These are phyloP conservation scores for Parapristionchus giblindavisi DNA, from an alignment of 2,888 invertebrate species.

Conservation along the genomic window DNA sequence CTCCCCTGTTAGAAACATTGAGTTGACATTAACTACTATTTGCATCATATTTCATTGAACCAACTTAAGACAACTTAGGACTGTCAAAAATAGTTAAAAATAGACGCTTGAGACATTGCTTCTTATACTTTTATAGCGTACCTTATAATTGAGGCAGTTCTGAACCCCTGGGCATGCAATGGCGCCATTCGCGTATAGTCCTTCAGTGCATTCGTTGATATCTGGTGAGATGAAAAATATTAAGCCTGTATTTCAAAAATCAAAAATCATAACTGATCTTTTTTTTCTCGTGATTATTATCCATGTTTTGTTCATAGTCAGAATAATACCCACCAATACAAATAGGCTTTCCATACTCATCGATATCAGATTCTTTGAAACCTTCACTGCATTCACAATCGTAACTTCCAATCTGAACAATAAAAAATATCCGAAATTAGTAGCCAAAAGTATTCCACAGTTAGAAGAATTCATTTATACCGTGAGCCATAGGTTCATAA, in stretches of 20 bases:
- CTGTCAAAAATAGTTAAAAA: too few species aligned
- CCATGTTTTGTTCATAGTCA: neutral
- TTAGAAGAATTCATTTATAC: neutral
- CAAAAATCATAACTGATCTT: too few species aligned
- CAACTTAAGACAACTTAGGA: too few species aligned
- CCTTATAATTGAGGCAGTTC: constrained; percentile 6
- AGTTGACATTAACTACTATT: too few species aligned
- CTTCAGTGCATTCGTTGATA: constrained; percentile 23
- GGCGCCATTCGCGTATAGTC: neutral
- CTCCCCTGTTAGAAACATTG: neutral
- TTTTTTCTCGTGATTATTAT: too few species aligned
- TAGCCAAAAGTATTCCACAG: neutral
- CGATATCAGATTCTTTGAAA: constrained; percentile 6
- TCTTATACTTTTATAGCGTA: too few species aligned
- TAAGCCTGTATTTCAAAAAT: neutral
- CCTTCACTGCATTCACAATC: neutral
- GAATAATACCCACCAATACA: constrained; percentile 13
- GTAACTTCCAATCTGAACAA: constrained; percentile 23
- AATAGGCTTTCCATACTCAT: constrained; percentile 25
- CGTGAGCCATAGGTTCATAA: neutral
- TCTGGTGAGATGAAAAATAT: neutral
- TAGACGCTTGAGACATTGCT: too few species aligned
- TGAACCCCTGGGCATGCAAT: neutral
- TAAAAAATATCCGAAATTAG: neutral
- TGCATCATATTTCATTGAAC: too few species aligned